phyloP scores from a whole-genome alignment of 2,888 invertebrate species.

The Lissocephala sabroskyi region DNA sequence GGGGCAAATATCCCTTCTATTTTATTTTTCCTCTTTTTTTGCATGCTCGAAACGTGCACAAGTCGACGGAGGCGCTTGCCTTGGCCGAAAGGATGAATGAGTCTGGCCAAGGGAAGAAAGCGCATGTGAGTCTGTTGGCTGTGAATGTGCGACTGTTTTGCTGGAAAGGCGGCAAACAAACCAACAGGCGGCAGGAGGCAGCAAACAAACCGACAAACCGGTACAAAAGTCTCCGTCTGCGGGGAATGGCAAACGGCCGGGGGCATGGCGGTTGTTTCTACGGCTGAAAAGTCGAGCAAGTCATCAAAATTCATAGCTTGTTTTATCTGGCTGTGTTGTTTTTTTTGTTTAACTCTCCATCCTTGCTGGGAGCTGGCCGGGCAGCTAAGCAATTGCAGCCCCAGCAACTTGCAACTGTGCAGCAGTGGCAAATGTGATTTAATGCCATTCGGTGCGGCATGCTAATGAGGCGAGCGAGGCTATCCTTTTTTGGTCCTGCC shows the following conservation, averaged over 20 bases:
- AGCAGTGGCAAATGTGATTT: conserved; percentile 54
- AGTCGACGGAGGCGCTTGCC: conserved; percentile 25
- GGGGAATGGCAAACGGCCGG: too few species aligned
- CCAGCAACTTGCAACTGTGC: conserved; percentile 24
- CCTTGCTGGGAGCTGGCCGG: too few species aligned
- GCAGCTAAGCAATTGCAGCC: conserved; percentile 16
- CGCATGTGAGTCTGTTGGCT: background rate
- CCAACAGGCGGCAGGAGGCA: background rate
- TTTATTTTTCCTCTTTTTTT: background rate
- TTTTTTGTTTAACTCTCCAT: background rate
- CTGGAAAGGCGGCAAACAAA: background rate
- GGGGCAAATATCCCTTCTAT: conserved; percentile 44
- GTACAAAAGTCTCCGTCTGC: too few species aligned
- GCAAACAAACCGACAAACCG: background rate
- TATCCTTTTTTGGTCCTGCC: conserved; percentile 32
- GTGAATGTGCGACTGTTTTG: background rate
- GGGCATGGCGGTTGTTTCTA: background rate
- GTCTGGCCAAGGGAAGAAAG: background rate
- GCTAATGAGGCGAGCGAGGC: conserved; percentile 43
- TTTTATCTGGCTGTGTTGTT: conserved; percentile 4
- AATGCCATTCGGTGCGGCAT: conserved; percentile 56
- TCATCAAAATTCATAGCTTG: conserved; percentile 51
- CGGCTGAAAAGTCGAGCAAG: conserved; percentile 36
- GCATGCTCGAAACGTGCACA: conserved; percentile 46
- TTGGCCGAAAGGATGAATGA: background rate